Evolutionary conservation across 2,113 vertebrate species (phyloP).

Genomic region (Entomyzon cyanotis): DNA sequence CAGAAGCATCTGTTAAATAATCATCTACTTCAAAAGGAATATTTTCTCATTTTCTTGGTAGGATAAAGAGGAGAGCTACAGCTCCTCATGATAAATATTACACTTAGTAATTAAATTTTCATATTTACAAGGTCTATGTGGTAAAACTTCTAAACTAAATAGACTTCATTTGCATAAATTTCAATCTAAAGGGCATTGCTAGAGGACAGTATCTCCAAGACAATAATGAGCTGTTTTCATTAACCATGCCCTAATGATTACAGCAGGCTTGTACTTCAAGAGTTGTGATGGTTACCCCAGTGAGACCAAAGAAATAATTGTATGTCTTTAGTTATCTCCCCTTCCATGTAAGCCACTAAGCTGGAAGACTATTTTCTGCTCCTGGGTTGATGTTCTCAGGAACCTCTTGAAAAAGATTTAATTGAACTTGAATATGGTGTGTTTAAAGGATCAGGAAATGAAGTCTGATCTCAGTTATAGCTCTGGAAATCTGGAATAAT

Average conservation of each 20-base stretch:
- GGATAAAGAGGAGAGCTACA: not conserved
- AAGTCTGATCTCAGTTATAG: not conserved
- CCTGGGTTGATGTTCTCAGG: not conserved
- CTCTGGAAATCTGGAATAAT: not conserved
- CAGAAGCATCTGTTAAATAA: not conserved
- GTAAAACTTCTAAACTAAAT: constrained; percentile 60
- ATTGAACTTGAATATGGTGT: not conserved
- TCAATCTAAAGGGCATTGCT: constrained; percentile 39
- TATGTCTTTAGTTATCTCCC: not conserved
- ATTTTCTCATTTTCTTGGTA: not conserved
- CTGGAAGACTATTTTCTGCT: not conserved
- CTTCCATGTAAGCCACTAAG: not conserved
- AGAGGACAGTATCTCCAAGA: constrained; percentile 40
- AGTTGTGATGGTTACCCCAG: not conserved
- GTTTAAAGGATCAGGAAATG: not conserved
- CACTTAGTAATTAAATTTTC: constrained; percentile 69
- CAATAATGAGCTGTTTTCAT: constrained; percentile 57
- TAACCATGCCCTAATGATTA: constrained; percentile 34
- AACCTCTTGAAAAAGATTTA: not conserved
- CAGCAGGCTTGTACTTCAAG: not conserved
- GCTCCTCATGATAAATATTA: constrained; percentile 33
- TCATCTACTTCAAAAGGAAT: not conserved
- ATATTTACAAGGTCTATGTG: constrained; percentile 35
- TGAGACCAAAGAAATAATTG: constrained; percentile 37
- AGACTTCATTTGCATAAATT: constrained; percentile 60